Base-by-base conservation (phyloP, 2,797 vertebrate genomes). In the Sebastes reedi region DNA sequence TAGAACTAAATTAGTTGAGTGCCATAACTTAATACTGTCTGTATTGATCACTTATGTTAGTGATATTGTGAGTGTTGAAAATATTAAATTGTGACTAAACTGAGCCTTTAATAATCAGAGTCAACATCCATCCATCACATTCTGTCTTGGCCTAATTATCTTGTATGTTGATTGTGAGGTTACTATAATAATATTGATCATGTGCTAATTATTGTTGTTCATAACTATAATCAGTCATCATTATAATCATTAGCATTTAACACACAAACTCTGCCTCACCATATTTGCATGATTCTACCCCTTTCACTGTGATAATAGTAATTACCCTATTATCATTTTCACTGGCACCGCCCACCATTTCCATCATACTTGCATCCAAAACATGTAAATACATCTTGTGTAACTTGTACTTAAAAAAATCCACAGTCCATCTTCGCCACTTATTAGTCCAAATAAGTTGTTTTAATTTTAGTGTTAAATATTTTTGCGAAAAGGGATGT, bases 271-370 rank as follows among this genome's bases (percentile, higher is more conserved):
- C 39, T 20, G 16, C 9, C 18, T 69, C 42, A 34, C 5, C 32
- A 36, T 30, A 75, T 78, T 75, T 75, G 8, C 67, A 72, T 64
- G 55, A 81, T 79, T 67, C 27, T 81, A 65, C 14, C 30, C 8
- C 5, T 24, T 77, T 67, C 9, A 34, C 32, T 22, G 1, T 22
- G 75, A 18, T 77, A 6, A 34, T 16, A 42, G 39, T 56, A 56
- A 72, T 67, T 39, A 75, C 25, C 61, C 25, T 32, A 22, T 73
- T 68, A 24, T 36, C 16, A 62, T 62, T 68, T 77, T 42, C 27
- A 24, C 10, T 34, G n/a, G 18, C 13, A 50, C 18, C 64, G 36
- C n/a, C 55, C 10, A 50, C 46, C 34, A 50, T 29, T 52, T 62
- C 24, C 56, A 73, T 29, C 29, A 39, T 20, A 46, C 14, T 50